Evolutionary conservation across 2,888 invertebrate species (phyloP).

Genomic region (Drosophila macrospina): DNA sequence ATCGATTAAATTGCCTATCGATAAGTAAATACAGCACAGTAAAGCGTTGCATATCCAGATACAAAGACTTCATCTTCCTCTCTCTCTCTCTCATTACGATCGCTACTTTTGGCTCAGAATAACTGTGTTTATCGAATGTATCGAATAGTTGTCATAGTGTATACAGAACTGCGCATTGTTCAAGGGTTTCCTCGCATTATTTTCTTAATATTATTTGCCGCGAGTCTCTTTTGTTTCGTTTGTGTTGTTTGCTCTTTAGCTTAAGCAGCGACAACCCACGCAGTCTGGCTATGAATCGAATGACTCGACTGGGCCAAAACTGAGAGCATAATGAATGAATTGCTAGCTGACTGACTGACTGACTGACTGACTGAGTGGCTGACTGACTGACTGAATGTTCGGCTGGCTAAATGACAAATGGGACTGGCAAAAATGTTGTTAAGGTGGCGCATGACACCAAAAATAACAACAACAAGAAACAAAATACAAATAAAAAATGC

Average conservation of each 20-base stretch:
- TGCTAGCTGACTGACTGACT: conserved; percentile 44
- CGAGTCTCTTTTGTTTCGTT: conserved; percentile 73
- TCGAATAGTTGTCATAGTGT: neutral
- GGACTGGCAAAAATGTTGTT: conserved; percentile 81
- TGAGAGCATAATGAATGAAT: conserved; percentile 75
- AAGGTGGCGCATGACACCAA: conserved; percentile 81
- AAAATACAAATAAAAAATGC: neutral
- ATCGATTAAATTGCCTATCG: too few species aligned
- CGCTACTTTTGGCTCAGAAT: too few species aligned
- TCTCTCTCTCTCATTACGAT: too few species aligned
- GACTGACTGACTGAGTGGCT: conserved; percentile 10
- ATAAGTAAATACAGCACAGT: too few species aligned
- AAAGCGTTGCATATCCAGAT: too few species aligned
- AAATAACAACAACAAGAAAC: conserved; percentile 33
- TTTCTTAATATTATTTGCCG: conserved; percentile 50
- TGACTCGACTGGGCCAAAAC: conserved; percentile 73
- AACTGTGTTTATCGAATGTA: too few species aligned
- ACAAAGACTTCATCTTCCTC: too few species aligned
- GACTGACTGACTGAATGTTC: conserved; percentile 27
- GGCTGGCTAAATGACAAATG: conserved; percentile 71
- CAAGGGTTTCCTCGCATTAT: conserved; percentile 1
- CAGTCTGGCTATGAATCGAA: conserved; percentile 80
- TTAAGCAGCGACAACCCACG: conserved; percentile 69
- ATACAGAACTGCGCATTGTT: neutral
- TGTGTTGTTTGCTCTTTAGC: conserved; percentile 77